phyloP scores from a whole-genome alignment of 2,888 invertebrate genomes.

The Teinopalpus imperialis region DNA sequence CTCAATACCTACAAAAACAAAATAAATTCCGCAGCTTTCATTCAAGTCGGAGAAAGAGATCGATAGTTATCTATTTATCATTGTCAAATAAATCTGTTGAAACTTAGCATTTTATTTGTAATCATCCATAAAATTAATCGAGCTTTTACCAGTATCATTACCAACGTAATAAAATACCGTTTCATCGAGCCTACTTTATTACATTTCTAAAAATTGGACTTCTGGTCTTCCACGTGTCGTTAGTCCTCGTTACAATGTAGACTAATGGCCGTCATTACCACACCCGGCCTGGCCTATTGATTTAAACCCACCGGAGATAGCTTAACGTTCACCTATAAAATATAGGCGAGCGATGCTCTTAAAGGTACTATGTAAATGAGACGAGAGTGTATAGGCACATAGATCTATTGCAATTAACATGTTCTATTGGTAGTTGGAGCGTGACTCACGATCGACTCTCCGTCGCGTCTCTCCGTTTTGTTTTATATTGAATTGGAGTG shows the following conservation, averaged over 20 bases:
- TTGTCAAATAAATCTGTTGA: too few species aligned
- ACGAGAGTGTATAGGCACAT: constrained; percentile 22
- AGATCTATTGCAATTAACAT: constrained; percentile 31
- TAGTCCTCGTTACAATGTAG: constrained; percentile 6
- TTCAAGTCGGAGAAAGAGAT: too few species aligned
- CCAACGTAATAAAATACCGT: too few species aligned
- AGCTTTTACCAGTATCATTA: too few species aligned
- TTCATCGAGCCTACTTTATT: too few species aligned
- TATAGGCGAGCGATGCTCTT: constrained; percentile 13
- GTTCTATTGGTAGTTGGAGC: constrained; percentile 29
- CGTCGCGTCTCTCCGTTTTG: constrained; percentile 1
- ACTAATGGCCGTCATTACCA: constrained; percentile 9
- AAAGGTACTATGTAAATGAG: constrained; percentile 22
- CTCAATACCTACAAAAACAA: too few species aligned
- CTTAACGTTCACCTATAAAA: constrained; percentile 7
- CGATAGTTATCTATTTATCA: too few species aligned
- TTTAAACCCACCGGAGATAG: constrained; percentile 1
- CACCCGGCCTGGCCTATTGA: constrained; percentile 6
- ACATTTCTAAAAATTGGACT: neutral
- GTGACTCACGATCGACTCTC: constrained; percentile 38
- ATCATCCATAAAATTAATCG: too few species aligned
- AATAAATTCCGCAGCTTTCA: too few species aligned
- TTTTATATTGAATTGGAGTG: constrained; percentile 15
- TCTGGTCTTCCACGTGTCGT: too few species aligned
- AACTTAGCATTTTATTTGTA: too few species aligned